Evolutionary conservation across 1,140 invertebrate genomes (phyloP).

Genomic region (Pomacea maculata): DNA sequence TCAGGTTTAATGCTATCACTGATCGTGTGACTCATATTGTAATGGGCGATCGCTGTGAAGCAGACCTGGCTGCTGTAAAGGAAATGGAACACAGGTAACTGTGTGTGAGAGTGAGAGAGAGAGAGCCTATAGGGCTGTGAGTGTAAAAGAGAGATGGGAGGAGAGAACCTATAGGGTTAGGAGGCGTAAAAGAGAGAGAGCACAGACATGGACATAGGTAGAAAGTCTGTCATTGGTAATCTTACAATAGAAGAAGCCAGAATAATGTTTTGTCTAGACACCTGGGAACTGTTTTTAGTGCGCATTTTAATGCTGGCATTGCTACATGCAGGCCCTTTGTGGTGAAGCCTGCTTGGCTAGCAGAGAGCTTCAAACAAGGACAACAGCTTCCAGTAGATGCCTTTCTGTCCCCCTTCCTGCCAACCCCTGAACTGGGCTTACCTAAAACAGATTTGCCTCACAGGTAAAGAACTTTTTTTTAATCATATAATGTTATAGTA

Average conservation of each 20-base stretch:
- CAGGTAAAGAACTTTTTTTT: constrained; percentile 1
- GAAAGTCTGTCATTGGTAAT: too few relatives aligned
- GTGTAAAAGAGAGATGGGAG: not conserved
- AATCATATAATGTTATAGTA: not conserved
- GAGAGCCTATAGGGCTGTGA: too few relatives aligned
- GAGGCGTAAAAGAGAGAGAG: not conserved
- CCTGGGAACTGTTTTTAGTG: too few relatives aligned
- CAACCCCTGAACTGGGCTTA: constrained; percentile 41
- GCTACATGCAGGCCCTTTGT: constrained; percentile 71
- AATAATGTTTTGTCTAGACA: too few relatives aligned
- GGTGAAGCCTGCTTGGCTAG: constrained; percentile 78
- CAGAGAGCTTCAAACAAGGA: constrained; percentile 75
- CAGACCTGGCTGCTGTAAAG: constrained; percentile 53
- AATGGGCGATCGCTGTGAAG: constrained; percentile 70
- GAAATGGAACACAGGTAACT: constrained; percentile 40
- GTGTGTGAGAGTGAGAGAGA: not conserved
- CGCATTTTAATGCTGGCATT: not conserved
- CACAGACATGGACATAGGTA: too few relatives aligned
- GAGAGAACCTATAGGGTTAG: too few relatives aligned
- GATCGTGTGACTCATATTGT: constrained; percentile 84
- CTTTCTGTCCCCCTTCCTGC: constrained; percentile 43
- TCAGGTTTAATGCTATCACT: constrained; percentile 77
- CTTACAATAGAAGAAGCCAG: too few relatives aligned
- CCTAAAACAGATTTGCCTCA: constrained; percentile 24
- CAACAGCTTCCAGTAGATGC: constrained; percentile 70